A percentile compares a stretch with the other conserved stretches of the same genome.
Evolutionary conservation across 2,797 vertebrate genomes (phyloP).

Genomic region (Sebastes trivittatus): DNA sequence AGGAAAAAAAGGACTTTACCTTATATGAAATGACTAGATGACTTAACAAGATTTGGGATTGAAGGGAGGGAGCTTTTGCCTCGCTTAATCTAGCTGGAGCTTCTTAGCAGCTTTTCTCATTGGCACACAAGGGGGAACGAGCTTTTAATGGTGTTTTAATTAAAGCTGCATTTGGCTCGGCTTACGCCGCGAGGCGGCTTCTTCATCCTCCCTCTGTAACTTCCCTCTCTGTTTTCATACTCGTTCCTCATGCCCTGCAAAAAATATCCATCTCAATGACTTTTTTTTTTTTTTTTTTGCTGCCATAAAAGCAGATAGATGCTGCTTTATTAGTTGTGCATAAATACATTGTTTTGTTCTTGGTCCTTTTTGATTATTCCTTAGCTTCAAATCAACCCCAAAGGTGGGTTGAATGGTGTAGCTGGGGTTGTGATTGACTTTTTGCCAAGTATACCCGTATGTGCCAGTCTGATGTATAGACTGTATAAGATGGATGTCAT

Average conservation of each 20-base stretch:
- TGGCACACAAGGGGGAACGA: slow-evolving; percentile 2
- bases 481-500: too few relatives aligned
- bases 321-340: neutral
- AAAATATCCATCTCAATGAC: neutral
- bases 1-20: neutral
- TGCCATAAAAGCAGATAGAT: neutral
- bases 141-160: slow-evolving; percentile 68
- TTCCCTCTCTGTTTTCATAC: neutral
- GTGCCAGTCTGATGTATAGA: too few relatives aligned
- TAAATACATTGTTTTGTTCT: neutral
- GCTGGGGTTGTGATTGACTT: neutral
- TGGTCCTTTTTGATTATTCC: neutral
- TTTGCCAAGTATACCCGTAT: rapidly evolving
- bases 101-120: slow-evolving; percentile 50
- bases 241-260: neutral
- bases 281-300: neutral
- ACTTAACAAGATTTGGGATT: slow-evolving; percentile 50
- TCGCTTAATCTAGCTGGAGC: slow-evolving; percentile 47
- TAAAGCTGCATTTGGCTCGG: slow-evolving; percentile 55
- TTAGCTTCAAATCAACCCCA: neutral
- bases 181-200: slow-evolving; percentile 1
- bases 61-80: slow-evolving; percentile 27
- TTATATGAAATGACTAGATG: slow-evolving; percentile 39
- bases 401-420: neutral
- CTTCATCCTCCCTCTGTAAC: slow-evolving; percentile 15